Conservation (phyloP, 1,140 invertebrate genomes). For the Brachionus calyciflorus region DNA sequence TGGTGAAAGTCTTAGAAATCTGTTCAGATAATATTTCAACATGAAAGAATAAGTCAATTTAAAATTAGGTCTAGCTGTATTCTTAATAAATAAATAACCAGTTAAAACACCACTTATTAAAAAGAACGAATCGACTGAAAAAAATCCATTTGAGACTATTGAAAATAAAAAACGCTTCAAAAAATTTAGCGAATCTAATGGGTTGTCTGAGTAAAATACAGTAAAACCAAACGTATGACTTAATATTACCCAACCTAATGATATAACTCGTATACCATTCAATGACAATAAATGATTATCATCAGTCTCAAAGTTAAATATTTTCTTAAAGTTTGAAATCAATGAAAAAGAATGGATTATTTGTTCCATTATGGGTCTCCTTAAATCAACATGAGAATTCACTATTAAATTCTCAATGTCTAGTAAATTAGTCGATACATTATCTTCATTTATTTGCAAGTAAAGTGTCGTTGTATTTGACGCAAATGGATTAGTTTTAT, state of each 20-base stretch:
- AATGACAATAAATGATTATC: neutral
- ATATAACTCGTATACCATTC: constrained; percentile 9
- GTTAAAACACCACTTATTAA: constrained; percentile 26
- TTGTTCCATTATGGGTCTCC: neutral
- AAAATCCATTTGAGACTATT: constrained; percentile 34
- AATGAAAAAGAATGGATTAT: neutral
- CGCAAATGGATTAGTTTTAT: neutral
- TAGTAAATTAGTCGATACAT: constrained; percentile 5
- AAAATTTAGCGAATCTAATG: neutral
- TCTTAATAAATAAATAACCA: constrained; percentile 4
- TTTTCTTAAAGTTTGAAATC: constrained; percentile 29
- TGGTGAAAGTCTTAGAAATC: constrained; percentile 24
- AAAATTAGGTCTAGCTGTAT: neutral
- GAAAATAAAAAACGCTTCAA: constrained; percentile 13
- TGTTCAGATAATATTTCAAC: neutral
- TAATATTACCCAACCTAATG: constrained; percentile 9
- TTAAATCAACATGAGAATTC: neutral
- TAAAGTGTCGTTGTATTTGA: neutral
- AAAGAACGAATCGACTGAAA: constrained; percentile 42
- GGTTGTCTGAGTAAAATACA: constrained; percentile 4
- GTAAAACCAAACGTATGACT: constrained; percentile 25
- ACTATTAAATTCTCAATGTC: neutral
- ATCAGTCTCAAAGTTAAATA: neutral
- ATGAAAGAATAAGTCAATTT: neutral
- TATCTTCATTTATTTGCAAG: constrained; percentile 13